A percentile compares a stretch with the other conserved stretches of the same genome.
phyloP scores from a whole-genome alignment of 2,797 vertebrate species.

The Otolemur crassicaudatus region DNA sequence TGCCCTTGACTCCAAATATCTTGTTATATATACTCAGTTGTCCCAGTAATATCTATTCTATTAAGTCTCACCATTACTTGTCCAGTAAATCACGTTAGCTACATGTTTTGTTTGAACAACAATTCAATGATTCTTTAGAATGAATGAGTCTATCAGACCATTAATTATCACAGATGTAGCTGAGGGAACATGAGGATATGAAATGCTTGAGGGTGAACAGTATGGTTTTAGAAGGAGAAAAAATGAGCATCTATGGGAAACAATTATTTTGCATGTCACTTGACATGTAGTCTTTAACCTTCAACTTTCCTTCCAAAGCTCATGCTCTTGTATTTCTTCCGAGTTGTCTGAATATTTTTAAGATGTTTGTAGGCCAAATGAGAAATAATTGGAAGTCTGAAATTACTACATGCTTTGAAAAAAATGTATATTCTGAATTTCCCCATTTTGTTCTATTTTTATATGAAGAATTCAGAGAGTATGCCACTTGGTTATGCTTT shows the following conservation, averaged over 20 bases:
- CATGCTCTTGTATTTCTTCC: background rate
- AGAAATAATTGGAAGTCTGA: background rate
- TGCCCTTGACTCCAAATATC: background rate
- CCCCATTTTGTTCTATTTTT: background rate
- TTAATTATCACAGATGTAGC: background rate
- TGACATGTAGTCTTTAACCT: background rate
- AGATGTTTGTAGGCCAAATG: background rate
- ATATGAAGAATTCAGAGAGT: background rate
- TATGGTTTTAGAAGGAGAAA: background rate
- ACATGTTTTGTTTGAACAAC: background rate
- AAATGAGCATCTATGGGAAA: background rate
- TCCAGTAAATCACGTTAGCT: background rate
- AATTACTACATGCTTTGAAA: conserved; percentile 11
- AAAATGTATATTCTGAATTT: conserved; percentile 14
- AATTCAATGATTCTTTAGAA: background rate
- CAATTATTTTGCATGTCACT: background rate
- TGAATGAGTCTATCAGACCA: background rate
- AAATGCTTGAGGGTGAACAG: background rate
- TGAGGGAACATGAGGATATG: background rate
- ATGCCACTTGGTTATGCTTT: conserved; percentile 25
- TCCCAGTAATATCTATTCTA: conserved; percentile 9
- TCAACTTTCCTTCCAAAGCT: background rate
- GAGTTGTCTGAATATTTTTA: background rate
- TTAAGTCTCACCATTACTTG: background rate
- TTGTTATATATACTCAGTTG: background rate